Conservation (phyloP, 2,113 vertebrate species). For the Tympanuchus pallidicinctus region DNA sequence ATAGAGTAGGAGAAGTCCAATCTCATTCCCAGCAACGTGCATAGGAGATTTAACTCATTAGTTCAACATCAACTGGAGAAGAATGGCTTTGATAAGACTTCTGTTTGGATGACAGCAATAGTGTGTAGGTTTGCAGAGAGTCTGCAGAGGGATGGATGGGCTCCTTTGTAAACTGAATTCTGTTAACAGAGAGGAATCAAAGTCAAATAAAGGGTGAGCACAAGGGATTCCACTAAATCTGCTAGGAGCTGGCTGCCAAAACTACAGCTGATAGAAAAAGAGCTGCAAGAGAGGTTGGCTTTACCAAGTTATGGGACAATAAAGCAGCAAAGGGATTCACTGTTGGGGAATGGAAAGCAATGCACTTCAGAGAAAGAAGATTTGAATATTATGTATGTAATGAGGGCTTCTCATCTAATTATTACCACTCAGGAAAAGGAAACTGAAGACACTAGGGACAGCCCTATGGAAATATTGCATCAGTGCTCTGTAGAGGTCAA, state of each 20-base stretch:
- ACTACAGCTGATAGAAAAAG: background rate
- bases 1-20: background rate
- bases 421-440: background rate
- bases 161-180: background rate
- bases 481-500: background rate
- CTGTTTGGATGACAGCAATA: background rate
- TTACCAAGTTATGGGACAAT: background rate
- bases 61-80: background rate
- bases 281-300: background rate
- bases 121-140: fast-evolving
- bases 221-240: background rate
- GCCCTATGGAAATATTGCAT: background rate
- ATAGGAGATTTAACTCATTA: background rate
- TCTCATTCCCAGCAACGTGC: background rate
- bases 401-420: constrained; percentile 2
- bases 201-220: background rate
- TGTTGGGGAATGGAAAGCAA: background rate
- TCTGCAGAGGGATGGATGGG: background rate
- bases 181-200: background rate
- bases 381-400: background rate
- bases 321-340: background rate
- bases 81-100: background rate
- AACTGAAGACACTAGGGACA: background rate
- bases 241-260: background rate
- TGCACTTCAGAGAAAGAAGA: background rate